A percentile compares a stretch with the other conserved stretches of the same genome.
Conservation (phyloP, 2,888 invertebrate genomes). For the Leptopilina myrica region DNA sequence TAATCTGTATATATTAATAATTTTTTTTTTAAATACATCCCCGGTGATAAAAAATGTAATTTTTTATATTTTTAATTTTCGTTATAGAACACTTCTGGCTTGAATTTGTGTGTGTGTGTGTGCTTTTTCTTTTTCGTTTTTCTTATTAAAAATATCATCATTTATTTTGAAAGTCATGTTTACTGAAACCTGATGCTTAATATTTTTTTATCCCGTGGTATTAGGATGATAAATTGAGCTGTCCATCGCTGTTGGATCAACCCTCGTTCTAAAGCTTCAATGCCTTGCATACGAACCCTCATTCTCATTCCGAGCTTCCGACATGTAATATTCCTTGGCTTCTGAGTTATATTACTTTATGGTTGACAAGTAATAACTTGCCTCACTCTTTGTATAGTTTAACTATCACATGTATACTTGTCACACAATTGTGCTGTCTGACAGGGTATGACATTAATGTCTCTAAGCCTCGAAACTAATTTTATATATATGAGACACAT, state of each 20-base stretch:
- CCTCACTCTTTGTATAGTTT: conserved; percentile 28
- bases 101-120: no score
- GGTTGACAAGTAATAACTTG: conserved; percentile 37
- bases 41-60: no score
- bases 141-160: neutral
- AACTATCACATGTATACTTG: conserved; percentile 21
- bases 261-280: conserved; percentile 26
- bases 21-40: no score
- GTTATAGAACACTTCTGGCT: no score
- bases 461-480: conserved; percentile 1
- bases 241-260: conserved; percentile 30
- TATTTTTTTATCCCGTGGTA: neutral
- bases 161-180: neutral
- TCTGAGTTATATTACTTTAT: conserved; percentile 28
- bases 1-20: no score
- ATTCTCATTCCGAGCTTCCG: conserved; percentile 36
- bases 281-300: conserved; percentile 37
- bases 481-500: neutral
- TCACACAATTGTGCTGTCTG: conserved; percentile 1
- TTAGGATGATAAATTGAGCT: conserved; percentile 38
- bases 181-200: conserved; percentile 1
- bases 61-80: no score
- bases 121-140: neutral
- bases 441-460: conserved; percentile 6
- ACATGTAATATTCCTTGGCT: conserved; percentile 19